A percentile compares a stretch with the other conserved stretches of the same genome.
Conservation (phyloP, 2,797 vertebrate species). For the Dallia pectoralis region DNA sequence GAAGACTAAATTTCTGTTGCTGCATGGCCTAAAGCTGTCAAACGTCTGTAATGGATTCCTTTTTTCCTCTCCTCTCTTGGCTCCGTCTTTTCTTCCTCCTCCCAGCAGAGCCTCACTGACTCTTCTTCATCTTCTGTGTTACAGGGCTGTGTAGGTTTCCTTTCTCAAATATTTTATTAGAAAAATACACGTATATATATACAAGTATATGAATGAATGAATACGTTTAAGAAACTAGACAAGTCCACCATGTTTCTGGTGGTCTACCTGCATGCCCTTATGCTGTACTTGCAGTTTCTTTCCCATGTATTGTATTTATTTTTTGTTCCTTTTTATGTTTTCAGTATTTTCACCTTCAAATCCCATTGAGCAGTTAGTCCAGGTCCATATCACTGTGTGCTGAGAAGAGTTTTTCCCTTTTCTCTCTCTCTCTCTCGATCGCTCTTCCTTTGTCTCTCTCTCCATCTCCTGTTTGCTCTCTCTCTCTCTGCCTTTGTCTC, state of each 20-base stretch:
- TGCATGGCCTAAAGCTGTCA: slow-evolving; percentile 30
- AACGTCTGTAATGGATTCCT: slow-evolving; percentile 28
- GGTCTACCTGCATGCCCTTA: slow-evolving; percentile 1
- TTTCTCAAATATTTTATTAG: background rate
- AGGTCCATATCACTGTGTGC: background rate
- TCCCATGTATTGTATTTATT: background rate
- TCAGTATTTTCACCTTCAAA: background rate
- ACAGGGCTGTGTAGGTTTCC: slow-evolving; percentile 13
- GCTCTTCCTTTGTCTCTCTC: background rate
- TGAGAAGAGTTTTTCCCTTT: background rate
- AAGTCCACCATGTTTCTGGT: background rate
- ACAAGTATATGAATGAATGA: background rate
- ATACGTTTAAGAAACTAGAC: background rate
- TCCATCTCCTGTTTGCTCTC: too few species aligned
- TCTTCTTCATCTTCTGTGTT: slow-evolving; percentile 2
- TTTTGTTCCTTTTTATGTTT: background rate
- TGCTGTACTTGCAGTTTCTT: background rate
- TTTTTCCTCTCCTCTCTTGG: background rate
- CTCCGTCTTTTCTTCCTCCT: background rate
- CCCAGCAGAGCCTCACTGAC: slow-evolving; percentile 14
- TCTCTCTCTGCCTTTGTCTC: background rate
- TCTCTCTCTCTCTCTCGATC: background rate
- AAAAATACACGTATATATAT: background rate
- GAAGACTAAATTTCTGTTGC: slow-evolving; percentile 24
- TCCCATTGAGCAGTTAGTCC: background rate